Conservation (phyloP, 2,888 invertebrate species). For the Lomographa bimaculata region DNA sequence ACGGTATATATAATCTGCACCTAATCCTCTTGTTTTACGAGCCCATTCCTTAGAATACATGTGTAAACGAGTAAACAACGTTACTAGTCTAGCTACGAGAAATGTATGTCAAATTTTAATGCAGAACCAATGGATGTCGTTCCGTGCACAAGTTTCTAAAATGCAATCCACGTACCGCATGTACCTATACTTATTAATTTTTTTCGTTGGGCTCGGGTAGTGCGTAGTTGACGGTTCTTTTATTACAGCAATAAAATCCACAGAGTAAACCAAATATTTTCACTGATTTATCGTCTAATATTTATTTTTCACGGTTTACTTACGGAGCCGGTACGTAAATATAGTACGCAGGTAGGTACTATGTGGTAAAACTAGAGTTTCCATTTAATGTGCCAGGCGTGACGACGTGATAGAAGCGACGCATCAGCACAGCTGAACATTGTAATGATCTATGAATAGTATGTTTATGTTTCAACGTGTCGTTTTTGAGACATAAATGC, state of each 20-base stretch:
- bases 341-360: constrained; percentile 57
- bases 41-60: constrained; percentile 51
- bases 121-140: constrained; percentile 58
- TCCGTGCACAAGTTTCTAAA: constrained; percentile 57
- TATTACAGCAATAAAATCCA: constrained; percentile 77
- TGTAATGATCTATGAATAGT: constrained; percentile 43
- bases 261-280: constrained; percentile 71
- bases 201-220: constrained; percentile 55
- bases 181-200: constrained; percentile 43
- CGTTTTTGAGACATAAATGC: constrained; percentile 53
- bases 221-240: constrained; percentile 77
- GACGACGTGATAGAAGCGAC: constrained; percentile 28
- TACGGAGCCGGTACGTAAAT: constrained; percentile 56
- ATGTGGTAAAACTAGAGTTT: constrained; percentile 51
- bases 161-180: constrained; percentile 59
- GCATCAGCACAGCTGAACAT: constrained; percentile 35
- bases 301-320: constrained; percentile 78
- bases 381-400: constrained; percentile 46
- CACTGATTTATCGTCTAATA: constrained; percentile 75
- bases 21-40: constrained; percentile 43
- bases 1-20: no score
- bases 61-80: constrained; percentile 51
- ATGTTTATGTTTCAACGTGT: constrained; percentile 41
- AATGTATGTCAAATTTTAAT: constrained; percentile 59
- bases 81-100: constrained; percentile 47